phyloP scores from a whole-genome alignment of 2,113 vertebrate genomes.

The Plecturocebus donacophilus region DNA sequence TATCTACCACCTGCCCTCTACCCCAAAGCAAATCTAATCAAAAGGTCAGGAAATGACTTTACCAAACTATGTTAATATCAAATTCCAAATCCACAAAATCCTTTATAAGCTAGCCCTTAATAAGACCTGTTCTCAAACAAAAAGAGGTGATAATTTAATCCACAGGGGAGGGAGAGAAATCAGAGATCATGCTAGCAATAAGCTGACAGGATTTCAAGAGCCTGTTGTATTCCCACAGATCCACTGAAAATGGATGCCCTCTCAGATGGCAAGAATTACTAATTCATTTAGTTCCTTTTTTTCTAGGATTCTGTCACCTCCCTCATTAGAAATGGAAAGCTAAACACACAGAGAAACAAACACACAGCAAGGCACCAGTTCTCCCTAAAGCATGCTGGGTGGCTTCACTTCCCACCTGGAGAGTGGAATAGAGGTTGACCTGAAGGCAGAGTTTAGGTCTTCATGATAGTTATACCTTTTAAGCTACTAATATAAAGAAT shows the following conservation, averaged over 20 bases:
- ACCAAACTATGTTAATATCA: background rate
- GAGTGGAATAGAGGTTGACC: background rate
- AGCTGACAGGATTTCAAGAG: background rate
- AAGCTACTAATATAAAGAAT: background rate
- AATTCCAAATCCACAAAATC: conserved; percentile 51
- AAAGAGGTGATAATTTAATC: conserved; percentile 24
- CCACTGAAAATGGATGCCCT: background rate
- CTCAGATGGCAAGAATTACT: background rate
- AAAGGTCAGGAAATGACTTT: conserved; percentile 56
- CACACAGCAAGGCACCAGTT: background rate
- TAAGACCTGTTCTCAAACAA: conserved; percentile 45
- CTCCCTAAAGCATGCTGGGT: background rate
- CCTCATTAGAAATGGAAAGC: background rate
- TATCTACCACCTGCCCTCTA: background rate
- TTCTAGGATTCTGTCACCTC: background rate
- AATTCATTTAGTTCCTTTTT: background rate
- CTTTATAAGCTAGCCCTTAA: conserved; percentile 20
- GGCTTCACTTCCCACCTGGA: background rate
- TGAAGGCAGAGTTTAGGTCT: background rate
- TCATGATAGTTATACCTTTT: background rate
- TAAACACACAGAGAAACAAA: background rate
- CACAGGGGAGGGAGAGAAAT: background rate
- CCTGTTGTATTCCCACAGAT: background rate
- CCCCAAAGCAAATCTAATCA: conserved; percentile 27
- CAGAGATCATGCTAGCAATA: background rate